Evolutionary conservation across 2,888 invertebrate genomes (phyloP), one percentile per base, ranked within the genome.

Genomic region (Nyleta sp.): DNA sequence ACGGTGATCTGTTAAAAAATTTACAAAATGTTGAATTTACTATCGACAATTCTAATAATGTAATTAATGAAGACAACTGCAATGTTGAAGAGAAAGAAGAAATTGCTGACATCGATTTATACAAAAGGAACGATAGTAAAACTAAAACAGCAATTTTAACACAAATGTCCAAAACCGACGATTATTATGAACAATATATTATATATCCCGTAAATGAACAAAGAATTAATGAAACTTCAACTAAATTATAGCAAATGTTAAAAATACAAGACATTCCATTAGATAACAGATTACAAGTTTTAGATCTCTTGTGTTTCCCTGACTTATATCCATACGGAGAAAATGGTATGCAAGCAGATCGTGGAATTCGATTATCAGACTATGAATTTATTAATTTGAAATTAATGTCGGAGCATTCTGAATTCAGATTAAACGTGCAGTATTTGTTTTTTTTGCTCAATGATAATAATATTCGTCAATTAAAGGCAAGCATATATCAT

Each of bases 381-480:
- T 81, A 48, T 35, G 80, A 84, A 53, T 80, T 67, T n/a, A 82
- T 82, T 18, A 87, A 86, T 80, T 8, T 28, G n/a, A 46, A 67
- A 57, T 42, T 57, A 42, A 57, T 42, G 40, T 86, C 85, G 4
- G 78, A 78, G 42, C 80, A 86, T 80, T 42, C 80, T n/a, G 57
- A 76, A 53, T 87, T 84, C 74, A 68, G 85, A 44, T 59, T 81
- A 18, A 82, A 85, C 73, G 50, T 68, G 15, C 84, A 84, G 62
- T 84, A 84, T 73, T 46, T 85, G 5, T 86, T 86, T 70, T 84
- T 60, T 67, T 74, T 83, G 38, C 71, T 85, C 38, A 73, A 84
- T 62, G 73, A 84, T 59, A 75, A 68, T 24, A 85, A 84, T 57
- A 80, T 83, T 7, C 70, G 84, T 38, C 82, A 83, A 76, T 35